A percentile compares a stretch with the other conserved stretches of the same genome.
phyloP scores from a whole-genome alignment of 2,113 vertebrate species.

The Oncorhynchus mykiss region DNA sequence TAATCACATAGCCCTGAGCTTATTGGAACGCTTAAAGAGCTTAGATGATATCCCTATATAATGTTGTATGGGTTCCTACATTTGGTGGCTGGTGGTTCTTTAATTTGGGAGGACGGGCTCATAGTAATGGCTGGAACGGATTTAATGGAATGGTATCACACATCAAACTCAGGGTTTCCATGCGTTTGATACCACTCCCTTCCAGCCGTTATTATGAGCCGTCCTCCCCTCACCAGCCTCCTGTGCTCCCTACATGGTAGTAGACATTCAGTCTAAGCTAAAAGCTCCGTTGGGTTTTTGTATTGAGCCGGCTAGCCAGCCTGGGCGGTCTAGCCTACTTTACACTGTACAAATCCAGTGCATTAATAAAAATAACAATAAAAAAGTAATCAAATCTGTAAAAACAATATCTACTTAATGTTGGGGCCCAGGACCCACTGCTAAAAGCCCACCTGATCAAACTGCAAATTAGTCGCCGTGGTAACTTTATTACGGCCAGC shows the following conservation, averaged over 20 bases:
- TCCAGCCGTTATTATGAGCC: too few relatives aligned
- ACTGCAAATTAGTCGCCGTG: constrained; percentile 75
- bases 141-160: too few relatives aligned
- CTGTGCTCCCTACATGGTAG: too few relatives aligned
- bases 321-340: constrained; percentile 10
- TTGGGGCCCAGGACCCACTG: constrained; percentile 61
- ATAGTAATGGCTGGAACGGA: too few relatives aligned
- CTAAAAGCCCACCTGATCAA: constrained; percentile 80
- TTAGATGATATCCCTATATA: constrained; percentile 52
- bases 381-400: constrained; percentile 76
- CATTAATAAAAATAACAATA: constrained; percentile 81
- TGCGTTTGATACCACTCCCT: too few relatives aligned
- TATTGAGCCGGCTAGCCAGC: constrained; percentile 39
- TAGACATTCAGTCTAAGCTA: too few relatives aligned
- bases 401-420: constrained; percentile 81
- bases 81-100: neutral
- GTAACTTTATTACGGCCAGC: constrained; percentile 78
- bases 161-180: too few relatives aligned
- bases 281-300: constrained; percentile 17
- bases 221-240: too few relatives aligned
- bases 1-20: constrained; percentile 58
- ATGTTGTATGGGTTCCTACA: constrained; percentile 57
- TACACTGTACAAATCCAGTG: constrained; percentile 48
- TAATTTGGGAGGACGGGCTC: too few relatives aligned
- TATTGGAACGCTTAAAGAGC: constrained; percentile 61